phyloP scores from a whole-genome alignment of 1,140 invertebrate genomes.

The Drosophila azteca region DNA sequence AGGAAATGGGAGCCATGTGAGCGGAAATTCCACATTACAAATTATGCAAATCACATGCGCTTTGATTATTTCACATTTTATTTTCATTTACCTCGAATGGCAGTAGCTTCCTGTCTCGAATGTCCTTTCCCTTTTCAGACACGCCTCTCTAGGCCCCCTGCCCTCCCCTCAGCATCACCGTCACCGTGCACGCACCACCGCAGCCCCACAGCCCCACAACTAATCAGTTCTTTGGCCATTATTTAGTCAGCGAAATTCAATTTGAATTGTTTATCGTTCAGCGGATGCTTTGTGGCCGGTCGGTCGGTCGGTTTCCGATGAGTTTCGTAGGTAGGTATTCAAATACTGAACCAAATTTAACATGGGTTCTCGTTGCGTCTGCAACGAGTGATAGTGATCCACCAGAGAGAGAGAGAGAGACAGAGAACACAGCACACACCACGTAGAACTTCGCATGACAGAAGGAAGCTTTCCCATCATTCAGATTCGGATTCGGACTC shows the following conservation, averaged over 20 bases:
- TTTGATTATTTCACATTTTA: slow-evolving; percentile 74
- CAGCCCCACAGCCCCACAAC: slow-evolving; percentile 25
- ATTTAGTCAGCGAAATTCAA: slow-evolving; percentile 38
- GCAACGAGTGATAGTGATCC: too few relatives aligned
- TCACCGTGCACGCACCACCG: too few relatives aligned
- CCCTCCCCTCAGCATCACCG: too few relatives aligned
- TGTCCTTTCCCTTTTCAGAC: background rate
- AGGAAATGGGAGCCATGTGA: slow-evolving; percentile 75
- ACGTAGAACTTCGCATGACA: too few relatives aligned
- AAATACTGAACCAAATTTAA: too few relatives aligned
- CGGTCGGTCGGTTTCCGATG: background rate
- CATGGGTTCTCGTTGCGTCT: too few relatives aligned
- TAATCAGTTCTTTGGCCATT: slow-evolving; percentile 28
- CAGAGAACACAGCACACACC: too few relatives aligned
- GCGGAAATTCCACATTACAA: slow-evolving; percentile 76
- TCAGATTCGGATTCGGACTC: too few relatives aligned
- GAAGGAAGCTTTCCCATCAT: too few relatives aligned
- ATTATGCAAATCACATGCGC: slow-evolving; percentile 75
- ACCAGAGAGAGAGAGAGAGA: too few relatives aligned
- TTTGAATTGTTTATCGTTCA: slow-evolving; percentile 38
- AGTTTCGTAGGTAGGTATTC: background rate
- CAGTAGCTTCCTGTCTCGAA: background rate
- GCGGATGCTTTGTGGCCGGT: background rate
- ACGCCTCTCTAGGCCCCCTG: background rate
- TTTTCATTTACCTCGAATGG: slow-evolving; percentile 43